Evolutionary conservation across 2,888 invertebrate genomes (phyloP).

Genomic region (Lydus trimaculatus): DNA sequence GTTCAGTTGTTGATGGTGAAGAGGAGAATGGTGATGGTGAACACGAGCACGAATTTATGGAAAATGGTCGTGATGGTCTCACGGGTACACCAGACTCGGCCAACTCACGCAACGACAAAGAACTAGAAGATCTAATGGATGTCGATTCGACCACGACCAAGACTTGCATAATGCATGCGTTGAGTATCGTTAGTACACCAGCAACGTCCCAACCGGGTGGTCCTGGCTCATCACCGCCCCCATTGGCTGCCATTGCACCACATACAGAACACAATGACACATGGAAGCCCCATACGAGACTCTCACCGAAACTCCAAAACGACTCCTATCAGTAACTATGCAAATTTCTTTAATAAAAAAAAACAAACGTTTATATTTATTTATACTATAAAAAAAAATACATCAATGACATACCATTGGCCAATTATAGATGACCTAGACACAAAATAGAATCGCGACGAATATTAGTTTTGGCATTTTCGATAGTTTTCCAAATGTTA

Average conservation of each 20-base stretch:
- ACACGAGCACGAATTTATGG: constrained; percentile 61
- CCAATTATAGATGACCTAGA: neutral
- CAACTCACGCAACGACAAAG: constrained; percentile 64
- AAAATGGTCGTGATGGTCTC: constrained; percentile 62
- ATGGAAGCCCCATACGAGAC: constrained; percentile 56
- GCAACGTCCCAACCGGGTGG: constrained; percentile 47
- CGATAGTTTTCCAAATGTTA: neutral
- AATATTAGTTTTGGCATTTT: neutral
- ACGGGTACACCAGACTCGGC: constrained; percentile 64
- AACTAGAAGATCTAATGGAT: constrained; percentile 64
- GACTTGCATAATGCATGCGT: constrained; percentile 65
- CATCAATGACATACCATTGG: neutral
- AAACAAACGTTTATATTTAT: neutral
- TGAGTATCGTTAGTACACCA: constrained; percentile 64
- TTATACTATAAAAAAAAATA: neutral
- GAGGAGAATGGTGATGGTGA: constrained; percentile 58
- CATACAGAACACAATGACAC: constrained; percentile 53
- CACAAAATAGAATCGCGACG: neutral
- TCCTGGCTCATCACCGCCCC: constrained; percentile 53
- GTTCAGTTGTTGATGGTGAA: constrained; percentile 44
- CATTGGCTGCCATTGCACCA: constrained; percentile 55
- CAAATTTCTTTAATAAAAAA: neutral
- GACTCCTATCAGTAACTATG: constrained; percentile 52
- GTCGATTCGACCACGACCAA: constrained; percentile 61
- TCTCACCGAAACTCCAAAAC: constrained; percentile 54